These are phyloP conservation scores for Eumacrocentrus americanus DNA, from an alignment of 2,888 invertebrate genomes.

Conservation along the genomic window DNA sequence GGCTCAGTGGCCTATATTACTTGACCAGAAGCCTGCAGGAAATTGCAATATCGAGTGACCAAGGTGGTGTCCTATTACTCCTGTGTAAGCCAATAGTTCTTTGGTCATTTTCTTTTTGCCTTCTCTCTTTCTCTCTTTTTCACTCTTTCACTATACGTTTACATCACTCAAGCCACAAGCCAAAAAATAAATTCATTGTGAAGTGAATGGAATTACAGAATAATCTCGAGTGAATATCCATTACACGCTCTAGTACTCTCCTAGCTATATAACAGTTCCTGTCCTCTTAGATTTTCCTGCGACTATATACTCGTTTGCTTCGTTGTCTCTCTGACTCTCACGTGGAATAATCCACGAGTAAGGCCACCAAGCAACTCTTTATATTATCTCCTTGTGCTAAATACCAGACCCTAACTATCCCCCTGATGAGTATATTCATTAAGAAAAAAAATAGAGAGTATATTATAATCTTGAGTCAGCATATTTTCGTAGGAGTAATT, in stretches of 20 bases:
- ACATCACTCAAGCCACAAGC: not conserved
- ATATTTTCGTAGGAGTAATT: too few relatives aligned
- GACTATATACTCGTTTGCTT: not conserved
- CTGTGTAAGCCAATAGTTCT: conserved; percentile 10
- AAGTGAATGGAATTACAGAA: conserved; percentile 9
- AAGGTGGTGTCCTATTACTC: conserved; percentile 3
- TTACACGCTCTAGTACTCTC: not conserved
- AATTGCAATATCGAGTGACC: conserved; percentile 15
- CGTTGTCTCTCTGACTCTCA: too few relatives aligned
- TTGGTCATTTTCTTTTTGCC: not conserved
- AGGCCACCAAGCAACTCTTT: not conserved
- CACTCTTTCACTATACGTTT: not conserved
- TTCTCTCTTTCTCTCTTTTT: not conserved
- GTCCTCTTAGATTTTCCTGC: too few relatives aligned
- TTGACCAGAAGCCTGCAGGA: conserved; percentile 10
- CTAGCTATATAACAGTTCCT: too few relatives aligned
- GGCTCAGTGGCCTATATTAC: conserved; percentile 1
- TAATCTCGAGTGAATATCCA: not conserved
- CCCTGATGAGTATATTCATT: not conserved
- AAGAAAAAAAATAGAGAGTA: not conserved
- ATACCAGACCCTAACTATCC: conserved; percentile 1
- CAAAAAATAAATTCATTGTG: conserved; percentile 9
- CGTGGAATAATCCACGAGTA: not conserved
- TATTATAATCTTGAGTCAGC: too few relatives aligned
- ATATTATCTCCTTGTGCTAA: conserved; percentile 9